Conservation (phyloP, 2,888 invertebrate species). For the Leuctra nigra region DNA sequence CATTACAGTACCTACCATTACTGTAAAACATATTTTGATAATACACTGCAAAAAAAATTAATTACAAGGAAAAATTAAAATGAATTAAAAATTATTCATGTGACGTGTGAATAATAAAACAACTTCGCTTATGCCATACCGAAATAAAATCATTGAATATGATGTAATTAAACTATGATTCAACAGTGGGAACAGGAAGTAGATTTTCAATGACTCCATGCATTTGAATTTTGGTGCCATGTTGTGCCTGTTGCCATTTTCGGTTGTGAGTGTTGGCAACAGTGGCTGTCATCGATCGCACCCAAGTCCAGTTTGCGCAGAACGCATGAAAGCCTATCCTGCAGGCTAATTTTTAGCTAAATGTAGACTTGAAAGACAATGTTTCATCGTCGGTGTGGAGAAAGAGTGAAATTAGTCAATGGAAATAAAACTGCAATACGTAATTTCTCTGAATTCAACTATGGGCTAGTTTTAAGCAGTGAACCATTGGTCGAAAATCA, state of each 20-base stretch:
- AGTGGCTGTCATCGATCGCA: not conserved
- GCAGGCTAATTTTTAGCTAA: not conserved
- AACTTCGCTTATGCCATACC: too few relatives aligned
- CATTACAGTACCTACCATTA: too few relatives aligned
- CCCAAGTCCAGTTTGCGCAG: too few relatives aligned
- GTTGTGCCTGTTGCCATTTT: not conserved
- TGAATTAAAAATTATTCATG: too few relatives aligned
- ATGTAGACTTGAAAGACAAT: constrained; percentile 14
- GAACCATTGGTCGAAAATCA: constrained; percentile 74
- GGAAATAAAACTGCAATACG: constrained; percentile 75
- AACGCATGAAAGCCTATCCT: not conserved
- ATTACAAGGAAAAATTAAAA: too few relatives aligned
- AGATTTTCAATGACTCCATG: too few relatives aligned
- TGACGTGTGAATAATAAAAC: too few relatives aligned
- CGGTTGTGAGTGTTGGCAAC: not conserved
- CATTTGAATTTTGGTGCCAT: not conserved
- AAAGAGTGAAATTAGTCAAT: constrained; percentile 75
- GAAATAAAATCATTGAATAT: too few relatives aligned
- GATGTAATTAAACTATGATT: too few relatives aligned
- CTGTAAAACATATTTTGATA: too few relatives aligned
- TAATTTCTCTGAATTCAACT: constrained; percentile 75
- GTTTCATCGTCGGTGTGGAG: constrained; percentile 74
- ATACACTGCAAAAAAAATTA: too few relatives aligned
- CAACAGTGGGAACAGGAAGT: too few relatives aligned
- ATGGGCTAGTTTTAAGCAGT: constrained; percentile 78